Base-by-base conservation (phyloP, 2,113 vertebrate species). In the Serinus canaria region DNA sequence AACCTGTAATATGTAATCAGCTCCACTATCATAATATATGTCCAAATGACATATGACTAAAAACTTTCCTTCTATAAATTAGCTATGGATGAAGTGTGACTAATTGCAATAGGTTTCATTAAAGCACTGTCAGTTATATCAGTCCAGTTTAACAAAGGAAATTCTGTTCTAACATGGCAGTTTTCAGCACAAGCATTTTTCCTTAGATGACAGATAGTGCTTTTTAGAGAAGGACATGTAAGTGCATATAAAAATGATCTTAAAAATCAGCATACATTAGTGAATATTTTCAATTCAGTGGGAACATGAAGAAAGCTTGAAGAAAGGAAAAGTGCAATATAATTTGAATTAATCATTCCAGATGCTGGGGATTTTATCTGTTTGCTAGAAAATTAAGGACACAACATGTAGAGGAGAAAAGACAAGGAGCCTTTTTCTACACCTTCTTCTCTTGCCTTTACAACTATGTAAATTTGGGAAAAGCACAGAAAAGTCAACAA, bases 171-270 rank as follows among this genome's bases (percentile, higher is more conserved):
- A 77, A 44, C 33, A 62, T 14, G 1, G 0, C 18, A 64, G 53
- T 31, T 72, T 92, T 94, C 63, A 83, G 37, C 60, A 59, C 25
- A 94, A 90, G 31, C 25, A 56, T 81, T 90, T 94, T 81, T 92
- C 44, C 37, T 69, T 27, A 60, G n/a, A 37, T 46, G 30, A 39
- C 24, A 68, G 16, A 33, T 21, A 50, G n/a, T 77, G 46, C 52
- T 90, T 70, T 69, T 66, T 75, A 59, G 59, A 66, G 6, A 9
- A 86, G 43, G n/a, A 70, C 35, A 74, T 12, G 47, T 55, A 55
- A 69, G 10, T 41, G 27, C 13, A 93, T 43, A 62, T 79, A 66
- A 8, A 83, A 77, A 83, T 74, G 43, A 55, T 10, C 52, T 86
- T 30, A 70, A 88, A 95, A 68, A 67, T 63, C 25, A 63, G 43